Base-by-base conservation (phyloP, 2,113 vertebrate genomes). In the Psettodes erumei region DNA sequence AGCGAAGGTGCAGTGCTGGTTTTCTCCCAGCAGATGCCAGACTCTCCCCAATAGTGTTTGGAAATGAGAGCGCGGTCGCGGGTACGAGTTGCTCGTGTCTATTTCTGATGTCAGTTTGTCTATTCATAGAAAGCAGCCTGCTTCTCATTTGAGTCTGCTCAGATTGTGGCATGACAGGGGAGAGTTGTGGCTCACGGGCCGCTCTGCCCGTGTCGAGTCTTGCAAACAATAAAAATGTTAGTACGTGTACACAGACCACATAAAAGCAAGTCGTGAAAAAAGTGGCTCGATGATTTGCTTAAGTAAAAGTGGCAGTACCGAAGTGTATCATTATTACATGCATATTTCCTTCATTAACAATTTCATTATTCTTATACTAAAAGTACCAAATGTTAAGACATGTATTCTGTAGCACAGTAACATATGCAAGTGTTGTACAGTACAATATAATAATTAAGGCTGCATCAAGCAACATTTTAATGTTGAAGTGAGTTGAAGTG, bases 11-110 rank as follows among this genome's bases (percentile, higher is more conserved):
- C 21, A 85, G 4, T 86, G 5, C 53, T 51, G 4, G 0, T 33
- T 58, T 81, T 51, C 15, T 8, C 0, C 88, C 91, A 90, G 81
- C 69, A 91, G 89, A 72, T 84, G 89, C 79, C 90, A 85, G 48
- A 0, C 75, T 81, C 38, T 2, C 23, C 59, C 16, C 45, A 82
- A 59, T 38, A n/a, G 25, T 45, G 32, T 15, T 38, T 40, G 9
- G 8, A 9, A 55, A 4, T n/a, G 54, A 18, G 1, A 16, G 27
- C 30, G 25, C 2, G 3, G 23, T 30, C 5, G 7, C 19, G 16
- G 50, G 9, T 15, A 35, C 50, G 43, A 13, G 16, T 6, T 28
- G 16, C 13, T 1, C 10, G 27, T 10, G 13, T 8, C 8, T 8
- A 3, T 38, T 9, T 16, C 19, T 54, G 21, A 21, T 63, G 4